Evolutionary conservation across 2,113 vertebrate genomes (phyloP).

Genomic region (Cebus imitator): DNA sequence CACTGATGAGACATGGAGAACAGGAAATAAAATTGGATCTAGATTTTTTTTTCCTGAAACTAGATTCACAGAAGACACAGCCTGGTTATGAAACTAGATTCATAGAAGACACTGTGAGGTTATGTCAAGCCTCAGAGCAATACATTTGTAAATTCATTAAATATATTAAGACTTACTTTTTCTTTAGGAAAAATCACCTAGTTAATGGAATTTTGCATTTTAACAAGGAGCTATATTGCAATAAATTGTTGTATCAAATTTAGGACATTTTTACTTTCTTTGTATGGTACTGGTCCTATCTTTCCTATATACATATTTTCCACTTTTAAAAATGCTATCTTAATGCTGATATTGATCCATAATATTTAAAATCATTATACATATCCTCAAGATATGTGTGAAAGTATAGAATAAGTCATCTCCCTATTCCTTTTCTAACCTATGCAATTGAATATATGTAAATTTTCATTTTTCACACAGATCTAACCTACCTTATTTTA

Average conservation of each 20-base stretch:
- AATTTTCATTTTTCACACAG: slow-evolving; percentile 67
- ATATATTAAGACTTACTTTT: neutral
- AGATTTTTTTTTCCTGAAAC: neutral
- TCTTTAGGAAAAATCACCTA: slow-evolving; percentile 16
- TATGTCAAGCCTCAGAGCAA: slow-evolving; percentile 1
- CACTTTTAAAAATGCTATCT: neutral
- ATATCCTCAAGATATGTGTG: neutral
- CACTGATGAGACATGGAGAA: neutral
- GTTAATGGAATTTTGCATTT: slow-evolving; percentile 47
- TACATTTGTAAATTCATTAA: slow-evolving; percentile 28
- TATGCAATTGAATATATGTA: slow-evolving; percentile 35
- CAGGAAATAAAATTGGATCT: neutral
- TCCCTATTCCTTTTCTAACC: slow-evolving; percentile 4
- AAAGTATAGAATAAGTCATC: neutral
- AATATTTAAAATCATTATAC: neutral
- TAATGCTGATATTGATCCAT: neutral
- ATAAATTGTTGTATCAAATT: slow-evolving; percentile 15
- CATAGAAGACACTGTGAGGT: neutral
- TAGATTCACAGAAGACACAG: neutral
- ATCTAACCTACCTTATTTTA: slow-evolving; percentile 66
- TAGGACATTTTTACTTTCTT: slow-evolving; percentile 38
- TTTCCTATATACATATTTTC: neutral
- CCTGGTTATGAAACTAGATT: neutral
- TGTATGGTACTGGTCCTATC: neutral
- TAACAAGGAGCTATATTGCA: neutral